Evolutionary conservation across 1,140 invertebrate genomes (phyloP).

Genomic region (Wiebesia pumilae): DNA sequence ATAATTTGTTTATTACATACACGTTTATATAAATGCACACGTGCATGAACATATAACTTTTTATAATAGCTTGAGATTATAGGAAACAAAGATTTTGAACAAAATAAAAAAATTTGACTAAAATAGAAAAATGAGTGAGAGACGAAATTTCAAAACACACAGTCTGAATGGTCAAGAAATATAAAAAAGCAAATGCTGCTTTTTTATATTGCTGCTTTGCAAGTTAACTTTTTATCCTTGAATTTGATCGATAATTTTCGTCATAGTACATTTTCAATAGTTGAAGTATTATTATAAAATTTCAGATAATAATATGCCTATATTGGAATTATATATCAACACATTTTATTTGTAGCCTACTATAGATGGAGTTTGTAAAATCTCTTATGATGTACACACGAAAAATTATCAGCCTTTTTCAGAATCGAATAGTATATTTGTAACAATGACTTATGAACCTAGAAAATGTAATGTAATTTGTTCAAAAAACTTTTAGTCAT

Average conservation of each 20-base stretch:
- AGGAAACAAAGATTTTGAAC: too few relatives aligned
- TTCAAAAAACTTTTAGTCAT: constrained; percentile 15
- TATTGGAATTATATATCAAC: too few relatives aligned
- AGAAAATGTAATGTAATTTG: not conserved
- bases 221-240: not conserved
- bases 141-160: constrained; percentile 16
- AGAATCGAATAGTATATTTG: constrained; percentile 3
- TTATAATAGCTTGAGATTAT: too few relatives aligned
- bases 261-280: not conserved
- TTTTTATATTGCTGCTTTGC: not conserved
- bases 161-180: constrained; percentile 18
- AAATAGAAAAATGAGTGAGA: too few relatives aligned
- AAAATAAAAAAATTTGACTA: too few relatives aligned
- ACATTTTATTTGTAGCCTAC: not conserved
- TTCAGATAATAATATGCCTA: not conserved
- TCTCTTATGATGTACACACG: constrained; percentile 18
- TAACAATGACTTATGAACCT: not conserved
- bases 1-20: too few relatives aligned
- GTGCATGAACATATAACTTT: too few relatives aligned
- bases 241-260: constrained; percentile 7
- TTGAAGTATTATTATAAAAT: constrained; percentile 7
- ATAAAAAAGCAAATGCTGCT: constrained; percentile 30
- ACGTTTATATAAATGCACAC: too few relatives aligned
- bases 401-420: not conserved
- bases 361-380: not conserved